Percentiles rank a stretch among this genome's conserved stretches.
phyloP scores from a whole-genome alignment of 2,113 vertebrate species.

The Camelus bactrianus region DNA sequence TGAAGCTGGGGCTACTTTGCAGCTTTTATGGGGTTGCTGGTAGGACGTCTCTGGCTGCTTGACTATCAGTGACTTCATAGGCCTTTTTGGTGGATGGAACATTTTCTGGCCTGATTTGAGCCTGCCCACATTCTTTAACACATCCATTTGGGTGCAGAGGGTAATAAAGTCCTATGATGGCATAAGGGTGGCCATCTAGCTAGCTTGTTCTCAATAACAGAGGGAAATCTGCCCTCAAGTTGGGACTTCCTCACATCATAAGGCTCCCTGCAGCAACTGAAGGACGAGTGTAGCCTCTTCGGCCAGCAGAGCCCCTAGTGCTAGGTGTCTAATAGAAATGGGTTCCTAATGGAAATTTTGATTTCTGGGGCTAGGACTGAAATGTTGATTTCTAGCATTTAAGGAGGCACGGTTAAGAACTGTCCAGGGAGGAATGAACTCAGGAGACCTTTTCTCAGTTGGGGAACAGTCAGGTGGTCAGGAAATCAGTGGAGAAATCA shows the following conservation, averaged over 20 bases:
- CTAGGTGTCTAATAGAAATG: not conserved
- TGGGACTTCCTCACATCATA: not conserved
- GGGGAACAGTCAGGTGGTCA: not conserved
- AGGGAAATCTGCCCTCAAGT: not conserved
- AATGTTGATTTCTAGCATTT: slow-evolving; percentile 21
- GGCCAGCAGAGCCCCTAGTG: not conserved
- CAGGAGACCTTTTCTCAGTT: not conserved
- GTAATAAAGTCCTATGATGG: not conserved
- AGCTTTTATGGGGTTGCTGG: not conserved
- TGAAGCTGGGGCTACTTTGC: not conserved
- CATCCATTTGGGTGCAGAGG: not conserved
- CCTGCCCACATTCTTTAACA: not conserved
- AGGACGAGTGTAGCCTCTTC: not conserved
- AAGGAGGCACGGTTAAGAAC: not conserved
- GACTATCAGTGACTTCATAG: not conserved
- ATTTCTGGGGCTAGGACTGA: not conserved
- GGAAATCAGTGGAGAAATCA: not conserved
- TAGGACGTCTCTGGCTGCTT: not conserved
- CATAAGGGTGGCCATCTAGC: not conserved
- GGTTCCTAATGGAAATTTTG: not conserved
- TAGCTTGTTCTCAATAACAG: not conserved
- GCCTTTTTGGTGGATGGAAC: not conserved
- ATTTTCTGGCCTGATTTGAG: not conserved
- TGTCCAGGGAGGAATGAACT: not conserved
- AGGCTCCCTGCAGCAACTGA: not conserved